Percentiles rank a stretch among this genome's conserved stretches.
Evolutionary conservation across 1,140 invertebrate species (phyloP).

Genomic region (Adelges cooleyi): DNA sequence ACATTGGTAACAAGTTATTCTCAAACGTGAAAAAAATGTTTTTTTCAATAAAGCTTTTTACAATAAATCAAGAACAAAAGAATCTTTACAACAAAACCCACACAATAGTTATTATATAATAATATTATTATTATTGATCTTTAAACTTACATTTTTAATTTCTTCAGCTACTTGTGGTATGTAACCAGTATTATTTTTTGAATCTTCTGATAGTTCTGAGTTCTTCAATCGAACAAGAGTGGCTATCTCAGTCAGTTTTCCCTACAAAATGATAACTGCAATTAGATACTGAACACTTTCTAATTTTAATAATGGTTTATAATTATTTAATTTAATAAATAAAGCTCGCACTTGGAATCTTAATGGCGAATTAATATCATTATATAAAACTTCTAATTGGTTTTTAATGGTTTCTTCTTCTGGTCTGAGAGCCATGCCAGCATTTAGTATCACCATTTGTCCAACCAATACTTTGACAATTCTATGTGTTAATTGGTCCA

Average conservation of each 20-base stretch:
- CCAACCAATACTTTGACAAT: slow-evolving; percentile 68
- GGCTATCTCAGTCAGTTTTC: slow-evolving; percentile 16
- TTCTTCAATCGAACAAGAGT: slow-evolving; percentile 21
- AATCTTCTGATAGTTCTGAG: slow-evolving; percentile 10
- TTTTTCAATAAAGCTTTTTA: no score
- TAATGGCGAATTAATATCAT: slow-evolving; percentile 77
- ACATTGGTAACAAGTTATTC: no score
- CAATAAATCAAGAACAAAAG: no score
- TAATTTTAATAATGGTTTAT: no score
- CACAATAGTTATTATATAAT: no score
- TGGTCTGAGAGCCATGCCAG: slow-evolving; percentile 69
- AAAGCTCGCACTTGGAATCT: slow-evolving; percentile 64
- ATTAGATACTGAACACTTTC: no score
- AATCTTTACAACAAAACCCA: no score
- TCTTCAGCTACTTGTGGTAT: slow-evolving; percentile 15
- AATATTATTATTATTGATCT: neutral
- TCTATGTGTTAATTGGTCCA: slow-evolving; percentile 62
- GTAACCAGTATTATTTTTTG: neutral
- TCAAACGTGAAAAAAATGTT: neutral
- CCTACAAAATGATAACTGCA: neutral
- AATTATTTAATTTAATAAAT: no score
- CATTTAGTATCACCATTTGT: slow-evolving; percentile 74
- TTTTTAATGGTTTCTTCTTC: slow-evolving; percentile 80
- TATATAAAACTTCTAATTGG: slow-evolving; percentile 70
- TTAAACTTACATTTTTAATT: slow-evolving; percentile 13